Conservation (phyloP, 2,888 invertebrate genomes). For the Oxystoma pomonae region DNA sequence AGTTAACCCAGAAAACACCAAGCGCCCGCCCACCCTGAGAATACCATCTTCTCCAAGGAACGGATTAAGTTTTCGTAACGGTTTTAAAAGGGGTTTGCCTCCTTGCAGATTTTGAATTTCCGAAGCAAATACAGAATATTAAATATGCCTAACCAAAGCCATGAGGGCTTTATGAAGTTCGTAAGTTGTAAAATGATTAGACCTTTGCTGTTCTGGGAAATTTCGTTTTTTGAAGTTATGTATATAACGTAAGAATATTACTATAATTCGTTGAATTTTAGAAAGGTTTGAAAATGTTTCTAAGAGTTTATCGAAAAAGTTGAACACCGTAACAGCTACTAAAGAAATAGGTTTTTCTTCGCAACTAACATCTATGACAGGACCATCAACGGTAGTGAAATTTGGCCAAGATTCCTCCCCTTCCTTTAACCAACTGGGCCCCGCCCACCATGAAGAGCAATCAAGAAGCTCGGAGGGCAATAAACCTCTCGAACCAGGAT, state of each 20-base stretch:
- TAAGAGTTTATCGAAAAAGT: not conserved
- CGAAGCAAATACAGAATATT: too few species aligned
- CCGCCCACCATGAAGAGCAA: conserved; percentile 2
- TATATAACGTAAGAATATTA: not conserved
- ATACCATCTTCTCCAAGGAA: conserved; percentile 4
- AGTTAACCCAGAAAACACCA: conserved; percentile 1
- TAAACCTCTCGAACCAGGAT: conserved; percentile 9
- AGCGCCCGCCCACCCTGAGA: conserved; percentile 10
- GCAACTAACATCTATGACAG: not conserved
- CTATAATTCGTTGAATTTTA: conserved; percentile 8
- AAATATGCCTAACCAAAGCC: too few species aligned
- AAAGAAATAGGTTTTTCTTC: conserved; percentile 5
- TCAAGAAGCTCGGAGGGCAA: conserved; percentile 5
- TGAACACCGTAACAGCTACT: not conserved
- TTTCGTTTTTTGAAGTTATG: not conserved
- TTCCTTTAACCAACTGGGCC: not conserved
- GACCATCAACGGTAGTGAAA: not conserved
- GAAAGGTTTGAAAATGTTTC: too few species aligned
- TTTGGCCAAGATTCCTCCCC: conserved; percentile 1
- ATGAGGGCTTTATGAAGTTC: too few species aligned
- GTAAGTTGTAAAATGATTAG: too few species aligned
- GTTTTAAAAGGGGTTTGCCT: too few species aligned
- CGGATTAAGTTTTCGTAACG: conserved; percentile 2
- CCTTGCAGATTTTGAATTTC: too few species aligned
- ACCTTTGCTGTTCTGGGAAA: too few species aligned